Evolutionary conservation across 2,113 vertebrate species (phyloP), one percentile per base, ranked within the genome.

Genomic region (Ciconia maguari): DNA sequence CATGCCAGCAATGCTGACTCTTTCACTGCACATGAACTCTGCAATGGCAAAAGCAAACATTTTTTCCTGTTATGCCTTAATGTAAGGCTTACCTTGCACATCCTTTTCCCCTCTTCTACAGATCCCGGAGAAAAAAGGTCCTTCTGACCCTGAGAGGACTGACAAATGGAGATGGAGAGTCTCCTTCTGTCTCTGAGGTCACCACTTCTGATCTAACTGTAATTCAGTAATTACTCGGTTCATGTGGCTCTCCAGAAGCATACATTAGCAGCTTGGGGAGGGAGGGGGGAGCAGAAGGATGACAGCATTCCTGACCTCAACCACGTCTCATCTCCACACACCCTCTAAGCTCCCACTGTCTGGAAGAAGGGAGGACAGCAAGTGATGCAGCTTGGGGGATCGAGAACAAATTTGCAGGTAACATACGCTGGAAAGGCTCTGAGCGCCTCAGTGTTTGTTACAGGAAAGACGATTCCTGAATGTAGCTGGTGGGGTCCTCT

Each of bases 161-260:
- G 89, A 94, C 81, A 96, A 96, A 95, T 80, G 71, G 87, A 92
- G 86, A 90, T 68, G 64, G 92, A 95, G 54, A 89, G 70, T 70
- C 84, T 87, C 87, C 69, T 69, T 36, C 88, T 90, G 84, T 83
- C 89, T 95, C 21, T 83, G 93, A 94, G 94, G 93, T 96, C 96
- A 95, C 55, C 94, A 78, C 82, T 96, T 96, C 87, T 96, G 96
- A 96, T 97, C 84, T 41, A 88, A 82, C 82, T 0, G 2, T 91
- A 94, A 95, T 94, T 94, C 84, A 81, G 93, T 77, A 93, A 94
- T 95, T 95, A 91, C 81, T 95, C 74, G 36, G 66, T 66, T 76
- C 1, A 0, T 20, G 27, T 42, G 58, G 60, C 93, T 95, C 87
- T 95, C 57, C 75, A 88, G 75, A 72, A 91, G 78, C 65, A 87